Conservation (phyloP, 2,113 vertebrate species). For the Ondatra zibethicus region DNA sequence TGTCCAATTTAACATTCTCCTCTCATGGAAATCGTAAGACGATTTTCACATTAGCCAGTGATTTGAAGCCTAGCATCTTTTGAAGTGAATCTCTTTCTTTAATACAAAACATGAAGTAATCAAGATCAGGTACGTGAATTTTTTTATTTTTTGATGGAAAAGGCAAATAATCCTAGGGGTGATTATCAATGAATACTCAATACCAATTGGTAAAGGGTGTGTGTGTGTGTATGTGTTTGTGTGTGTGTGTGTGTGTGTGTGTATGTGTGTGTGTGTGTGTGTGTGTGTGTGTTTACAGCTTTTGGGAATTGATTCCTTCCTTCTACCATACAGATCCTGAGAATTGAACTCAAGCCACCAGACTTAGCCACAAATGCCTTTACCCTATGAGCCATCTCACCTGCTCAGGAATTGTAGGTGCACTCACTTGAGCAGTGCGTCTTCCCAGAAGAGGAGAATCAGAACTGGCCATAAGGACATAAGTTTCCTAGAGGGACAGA, state of each 20-base stretch:
- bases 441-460: background rate
- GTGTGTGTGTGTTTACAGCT: background rate
- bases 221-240: background rate
- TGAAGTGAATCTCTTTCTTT: background rate
- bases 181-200: constrained; percentile 52
- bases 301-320: background rate
- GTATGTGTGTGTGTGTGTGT: background rate
- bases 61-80: constrained; percentile 57
- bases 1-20: constrained; percentile 67
- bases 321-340: background rate
- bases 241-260: background rate
- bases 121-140: constrained; percentile 49
- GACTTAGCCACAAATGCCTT: background rate
- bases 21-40: constrained; percentile 55
- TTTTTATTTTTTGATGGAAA: constrained; percentile 63
- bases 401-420: background rate
- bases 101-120: constrained; percentile 64
- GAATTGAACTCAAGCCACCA: background rate
- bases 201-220: background rate
- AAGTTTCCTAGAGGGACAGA: background rate
- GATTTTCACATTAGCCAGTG: constrained; percentile 66
- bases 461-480: background rate
- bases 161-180: constrained; percentile 27
- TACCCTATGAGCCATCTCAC: background rate
- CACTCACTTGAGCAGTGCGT: background rate